Evolutionary conservation across 2,797 vertebrate genomes (phyloP).

Genomic region (Acropternis orthonyx): DNA sequence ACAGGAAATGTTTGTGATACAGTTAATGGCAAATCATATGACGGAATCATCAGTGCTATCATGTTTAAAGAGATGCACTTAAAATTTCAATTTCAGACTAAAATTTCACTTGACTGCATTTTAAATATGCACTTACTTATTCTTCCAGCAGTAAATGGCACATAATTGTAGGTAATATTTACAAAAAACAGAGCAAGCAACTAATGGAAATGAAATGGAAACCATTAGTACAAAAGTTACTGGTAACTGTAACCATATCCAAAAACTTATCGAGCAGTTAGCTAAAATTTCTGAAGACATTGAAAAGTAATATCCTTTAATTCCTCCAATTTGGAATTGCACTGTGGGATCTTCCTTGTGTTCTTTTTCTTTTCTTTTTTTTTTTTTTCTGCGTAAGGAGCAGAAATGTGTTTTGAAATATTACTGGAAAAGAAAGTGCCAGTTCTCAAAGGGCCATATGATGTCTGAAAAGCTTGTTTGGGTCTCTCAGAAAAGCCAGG

Average conservation of each 20-base stretch:
- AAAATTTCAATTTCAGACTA: slow-evolving; percentile 45
- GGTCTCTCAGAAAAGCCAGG: neutral
- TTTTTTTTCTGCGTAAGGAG: neutral
- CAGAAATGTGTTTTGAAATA: neutral
- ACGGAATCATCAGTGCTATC: slow-evolving; percentile 52
- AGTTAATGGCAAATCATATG: slow-evolving; percentile 52
- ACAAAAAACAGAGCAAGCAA: slow-evolving; percentile 52
- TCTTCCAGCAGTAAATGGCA: slow-evolving; percentile 56
- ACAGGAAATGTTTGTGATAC: slow-evolving; percentile 52
- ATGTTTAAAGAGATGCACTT: slow-evolving; percentile 48
- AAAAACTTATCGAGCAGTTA: neutral
- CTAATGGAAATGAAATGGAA: slow-evolving; percentile 38
- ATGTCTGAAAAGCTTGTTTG: neutral
- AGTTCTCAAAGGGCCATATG: neutral
- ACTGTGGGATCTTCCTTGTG: neutral
- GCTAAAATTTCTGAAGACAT: neutral
- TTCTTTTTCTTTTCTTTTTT: too few relatives aligned
- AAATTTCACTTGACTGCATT: slow-evolving; percentile 55
- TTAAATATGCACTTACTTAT: slow-evolving; percentile 34
- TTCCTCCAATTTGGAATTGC: neutral
- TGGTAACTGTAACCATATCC: neutral
- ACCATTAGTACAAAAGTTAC: neutral
- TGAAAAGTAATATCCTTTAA: neutral
- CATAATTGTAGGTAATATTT: slow-evolving; percentile 56
- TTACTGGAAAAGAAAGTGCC: neutral